Evolutionary conservation across 2,113 vertebrate species (phyloP).

Genomic region (Hipposideros armiger): DNA sequence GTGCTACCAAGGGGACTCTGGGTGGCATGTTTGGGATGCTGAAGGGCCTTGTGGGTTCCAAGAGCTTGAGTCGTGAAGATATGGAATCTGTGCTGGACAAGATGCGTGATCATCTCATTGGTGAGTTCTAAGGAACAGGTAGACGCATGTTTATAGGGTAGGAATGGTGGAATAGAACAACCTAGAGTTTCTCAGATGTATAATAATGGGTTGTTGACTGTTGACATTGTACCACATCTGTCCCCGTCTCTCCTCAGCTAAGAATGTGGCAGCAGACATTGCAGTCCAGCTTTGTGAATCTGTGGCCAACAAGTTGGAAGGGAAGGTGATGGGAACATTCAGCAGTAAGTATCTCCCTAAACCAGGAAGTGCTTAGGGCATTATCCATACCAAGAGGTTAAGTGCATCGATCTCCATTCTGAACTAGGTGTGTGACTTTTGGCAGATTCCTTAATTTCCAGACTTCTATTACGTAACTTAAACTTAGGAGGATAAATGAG

Average conservation of each 20-base stretch:
- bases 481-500: not conserved
- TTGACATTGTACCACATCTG: not conserved
- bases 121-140: constrained; percentile 81
- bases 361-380: too few species aligned
- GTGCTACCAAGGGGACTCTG: constrained; percentile 92
- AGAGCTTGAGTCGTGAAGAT: constrained; percentile 93
- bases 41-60: constrained; percentile 97
- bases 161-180: not conserved
- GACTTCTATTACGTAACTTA: rapidly evolving
- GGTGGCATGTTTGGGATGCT: constrained; percentile 99
- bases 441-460: not conserved
- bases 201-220: not conserved
- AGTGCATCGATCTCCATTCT: not conserved
- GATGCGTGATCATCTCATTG: constrained; percentile 98
- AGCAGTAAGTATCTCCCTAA: constrained; percentile 93
- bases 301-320: constrained; percentile 98
- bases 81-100: constrained; percentile 98
- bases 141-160: rapidly evolving
- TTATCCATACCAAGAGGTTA: not conserved
- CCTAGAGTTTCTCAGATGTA: not conserved
- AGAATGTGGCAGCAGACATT: constrained; percentile 98
- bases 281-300: constrained; percentile 96
- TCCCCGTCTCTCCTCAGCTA: constrained; percentile 87
- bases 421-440: not conserved
- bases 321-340: constrained; percentile 99